Evolutionary conservation across 1,140 invertebrate species (phyloP).

Genomic region (Pteromalus puparum): DNA sequence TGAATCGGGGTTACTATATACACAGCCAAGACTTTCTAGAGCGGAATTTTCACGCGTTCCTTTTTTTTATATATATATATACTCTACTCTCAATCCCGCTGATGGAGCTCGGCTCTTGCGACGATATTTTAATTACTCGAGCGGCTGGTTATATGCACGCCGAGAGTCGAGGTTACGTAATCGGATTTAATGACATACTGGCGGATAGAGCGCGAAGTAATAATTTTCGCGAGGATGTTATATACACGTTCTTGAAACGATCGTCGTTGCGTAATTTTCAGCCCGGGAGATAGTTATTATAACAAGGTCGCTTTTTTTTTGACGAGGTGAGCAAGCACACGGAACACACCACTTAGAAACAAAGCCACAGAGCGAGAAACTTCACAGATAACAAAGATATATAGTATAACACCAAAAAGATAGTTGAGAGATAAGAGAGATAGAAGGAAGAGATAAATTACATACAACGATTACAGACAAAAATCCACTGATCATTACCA

Average conservation of each 20-base stretch:
- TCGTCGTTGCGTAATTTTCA: neutral
- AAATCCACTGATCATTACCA: slow-evolving; percentile 23
- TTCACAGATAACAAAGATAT: too few relatives aligned
- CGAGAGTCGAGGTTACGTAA: neutral
- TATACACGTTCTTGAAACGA: neutral
- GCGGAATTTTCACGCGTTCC: neutral
- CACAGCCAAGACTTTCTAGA: too few relatives aligned
- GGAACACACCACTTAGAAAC: neutral
- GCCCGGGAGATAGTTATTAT: neutral
- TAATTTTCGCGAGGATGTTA: neutral
- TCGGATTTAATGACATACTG: neutral
- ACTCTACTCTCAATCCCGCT: neutral
- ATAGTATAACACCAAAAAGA: too few relatives aligned
- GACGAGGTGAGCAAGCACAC: too few relatives aligned
- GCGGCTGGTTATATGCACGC: neutral
- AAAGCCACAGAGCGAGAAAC: neutral
- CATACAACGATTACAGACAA: neutral
- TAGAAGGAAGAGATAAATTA: neutral
- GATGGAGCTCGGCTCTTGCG: neutral
- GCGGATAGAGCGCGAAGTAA: neutral
- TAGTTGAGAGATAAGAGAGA: neutral
- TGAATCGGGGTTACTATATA: too few relatives aligned
- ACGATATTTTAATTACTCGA: neutral
- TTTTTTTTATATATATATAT: too few relatives aligned
- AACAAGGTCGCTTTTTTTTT: neutral